Percentiles rank a stretch among this genome's conserved stretches.
Conservation (phyloP, 2,113 vertebrate genomes). For the Osmerus mordax region DNA sequence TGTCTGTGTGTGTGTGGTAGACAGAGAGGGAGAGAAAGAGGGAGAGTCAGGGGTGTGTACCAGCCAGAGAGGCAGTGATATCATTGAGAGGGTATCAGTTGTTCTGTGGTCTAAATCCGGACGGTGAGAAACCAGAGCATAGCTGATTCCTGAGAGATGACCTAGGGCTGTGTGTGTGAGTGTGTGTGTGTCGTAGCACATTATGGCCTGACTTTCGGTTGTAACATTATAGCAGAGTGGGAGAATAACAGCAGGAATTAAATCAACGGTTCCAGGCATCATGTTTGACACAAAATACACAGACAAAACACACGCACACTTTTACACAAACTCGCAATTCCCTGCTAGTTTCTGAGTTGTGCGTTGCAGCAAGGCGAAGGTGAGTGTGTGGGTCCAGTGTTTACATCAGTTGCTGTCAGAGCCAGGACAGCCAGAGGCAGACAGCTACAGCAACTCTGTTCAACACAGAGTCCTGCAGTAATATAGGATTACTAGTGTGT, state of each 20-base stretch:
- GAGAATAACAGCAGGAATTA: neutral
- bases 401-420: no score
- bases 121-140: neutral
- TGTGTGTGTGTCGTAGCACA: neutral
- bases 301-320: no score
- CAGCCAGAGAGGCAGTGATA: constrained; percentile 1
- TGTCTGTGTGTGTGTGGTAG: neutral
- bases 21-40: neutral
- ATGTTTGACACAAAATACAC: no score
- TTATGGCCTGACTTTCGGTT: neutral
- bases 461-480: no score
- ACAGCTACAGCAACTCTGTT: no score
- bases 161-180: neutral
- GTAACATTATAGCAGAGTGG: neutral
- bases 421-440: no score
- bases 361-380: no score
- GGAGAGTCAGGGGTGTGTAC: neutral
- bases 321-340: no score
- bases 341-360: no score
- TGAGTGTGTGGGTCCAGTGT: no score
- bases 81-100: constrained; percentile 3
- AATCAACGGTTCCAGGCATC: neutral
- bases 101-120: neutral
- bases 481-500: no score
- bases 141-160: constrained; percentile 6